Base-by-base conservation (phyloP, 2,113 vertebrate species). In the Siniperca knerii region DNA sequence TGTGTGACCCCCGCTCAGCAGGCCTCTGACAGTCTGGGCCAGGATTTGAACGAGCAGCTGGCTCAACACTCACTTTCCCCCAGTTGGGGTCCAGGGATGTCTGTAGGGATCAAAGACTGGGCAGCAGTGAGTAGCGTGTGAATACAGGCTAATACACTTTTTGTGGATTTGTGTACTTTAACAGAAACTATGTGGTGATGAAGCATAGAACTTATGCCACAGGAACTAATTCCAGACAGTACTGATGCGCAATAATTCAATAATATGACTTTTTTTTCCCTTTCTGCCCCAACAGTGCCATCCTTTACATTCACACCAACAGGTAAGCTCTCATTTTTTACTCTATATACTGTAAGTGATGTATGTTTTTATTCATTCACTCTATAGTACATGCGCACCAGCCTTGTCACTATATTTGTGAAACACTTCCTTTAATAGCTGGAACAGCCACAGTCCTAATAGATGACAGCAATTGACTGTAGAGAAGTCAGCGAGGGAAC, bases 271-370 rank as follows among this genome's bases (percentile, higher is more conserved):
- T 18, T 74, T 58, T 87, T 65, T 25, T 25, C 25, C 9, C 9
- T 76, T 84, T 93, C 48, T 89, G 23, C 87, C 44, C 94, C 95
- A 94, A 95, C 97, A 99, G 98, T 99, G 94, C 98, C 98, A 83
- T 99, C 98, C 89, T 99, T 99, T 96, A 99, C 98, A 93, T 99
- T 99, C 96, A 99, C 98, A 92, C 98, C 98, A 93, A 99, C 98
- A 96, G 98, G 98, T 99, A 97, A 93, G 93, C 93, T 95, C 33
- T 18, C 8, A 44, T 8, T 9, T 44, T 70, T 55, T n/a, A 48
- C 35, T 4, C 20, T 40, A 48, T 15, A 8, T 9, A 46, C 40
- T 71, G 7, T 33, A 37, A 55, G 7, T 40, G 12, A 13, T 44
- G 2, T n/a, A 4, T 21, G 8, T 29, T 60, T 61, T 55, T 73